Conservation (phyloP, 1,140 invertebrate genomes). For the Megalonaias nervosa region DNA sequence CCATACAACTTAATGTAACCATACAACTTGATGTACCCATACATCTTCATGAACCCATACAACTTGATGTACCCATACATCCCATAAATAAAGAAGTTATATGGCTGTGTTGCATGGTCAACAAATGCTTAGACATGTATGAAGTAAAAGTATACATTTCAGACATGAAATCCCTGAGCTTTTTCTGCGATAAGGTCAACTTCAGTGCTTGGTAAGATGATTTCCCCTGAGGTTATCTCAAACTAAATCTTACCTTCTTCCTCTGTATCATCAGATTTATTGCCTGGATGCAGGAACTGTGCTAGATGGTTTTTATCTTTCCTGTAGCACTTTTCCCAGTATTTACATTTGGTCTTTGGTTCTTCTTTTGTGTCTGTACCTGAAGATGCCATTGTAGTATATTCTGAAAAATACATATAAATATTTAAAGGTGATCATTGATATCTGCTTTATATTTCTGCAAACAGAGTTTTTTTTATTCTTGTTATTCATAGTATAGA, state of each 20-base stretch:
- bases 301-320: constrained; percentile 51
- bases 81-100: background rate
- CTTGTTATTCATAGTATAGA: no score
- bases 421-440: no score
- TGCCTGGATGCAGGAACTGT: constrained; percentile 52
- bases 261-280: constrained; percentile 17
- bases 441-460: no score
- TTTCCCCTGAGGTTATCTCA: constrained; percentile 3
- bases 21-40: background rate
- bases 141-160: background rate
- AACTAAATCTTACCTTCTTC: constrained; percentile 12
- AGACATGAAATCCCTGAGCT: background rate
- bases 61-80: background rate
- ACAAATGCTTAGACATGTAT: background rate
- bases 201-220: no score
- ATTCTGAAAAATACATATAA: no score
- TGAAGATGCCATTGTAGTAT: no score
- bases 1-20: no score
- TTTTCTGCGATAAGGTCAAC: background rate
- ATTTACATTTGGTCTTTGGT: constrained; percentile 41
- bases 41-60: background rate
- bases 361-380: no score
- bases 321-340: constrained; percentile 62
- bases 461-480: no score
- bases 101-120: background rate